These are phyloP conservation scores for Phalacrocorax aristotelis DNA, from an alignment of 2,113 vertebrate genomes.

Conservation along the genomic window DNA sequence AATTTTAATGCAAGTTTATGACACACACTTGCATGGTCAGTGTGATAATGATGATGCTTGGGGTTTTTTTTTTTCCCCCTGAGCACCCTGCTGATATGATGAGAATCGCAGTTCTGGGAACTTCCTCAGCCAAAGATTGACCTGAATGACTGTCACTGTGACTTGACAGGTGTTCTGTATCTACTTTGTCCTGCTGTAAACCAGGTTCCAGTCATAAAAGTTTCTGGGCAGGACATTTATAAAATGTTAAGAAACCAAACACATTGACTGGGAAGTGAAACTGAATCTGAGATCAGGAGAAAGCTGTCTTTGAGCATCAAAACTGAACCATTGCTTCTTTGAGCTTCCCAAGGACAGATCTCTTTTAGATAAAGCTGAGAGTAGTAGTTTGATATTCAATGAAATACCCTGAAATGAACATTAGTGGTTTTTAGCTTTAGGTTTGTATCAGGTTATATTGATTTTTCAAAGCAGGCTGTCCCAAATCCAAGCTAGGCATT, in stretches of 20 bases:
- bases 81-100: not conserved
- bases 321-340: not conserved
- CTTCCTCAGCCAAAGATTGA: not conserved
- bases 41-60: not conserved
- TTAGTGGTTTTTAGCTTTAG: slow-evolving; percentile 30
- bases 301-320: not conserved
- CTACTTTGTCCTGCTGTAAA: not conserved
- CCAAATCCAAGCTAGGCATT: not conserved
- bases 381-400: slow-evolving; percentile 41
- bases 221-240: slow-evolving; percentile 19
- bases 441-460: slow-evolving; percentile 38
- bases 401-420: slow-evolving; percentile 1
- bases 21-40: not conserved
- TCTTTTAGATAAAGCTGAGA: not conserved
- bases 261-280: slow-evolving; percentile 20
- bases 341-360: not conserved
- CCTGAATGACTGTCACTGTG: not conserved
- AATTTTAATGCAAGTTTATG: not conserved
- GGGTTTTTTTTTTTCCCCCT: not conserved
- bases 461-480: slow-evolving; percentile 48
- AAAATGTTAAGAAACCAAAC: slow-evolving; percentile 42
- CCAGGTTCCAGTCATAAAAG: not conserved
- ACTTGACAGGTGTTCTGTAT: not conserved
- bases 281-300: slow-evolving; percentile 1
- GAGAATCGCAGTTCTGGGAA: slow-evolving; percentile 8